Evolutionary conservation across 2,888 invertebrate genomes (phyloP), one percentile per base, ranked within the genome.

Genomic region (Xanthostigma xanthostigma): DNA sequence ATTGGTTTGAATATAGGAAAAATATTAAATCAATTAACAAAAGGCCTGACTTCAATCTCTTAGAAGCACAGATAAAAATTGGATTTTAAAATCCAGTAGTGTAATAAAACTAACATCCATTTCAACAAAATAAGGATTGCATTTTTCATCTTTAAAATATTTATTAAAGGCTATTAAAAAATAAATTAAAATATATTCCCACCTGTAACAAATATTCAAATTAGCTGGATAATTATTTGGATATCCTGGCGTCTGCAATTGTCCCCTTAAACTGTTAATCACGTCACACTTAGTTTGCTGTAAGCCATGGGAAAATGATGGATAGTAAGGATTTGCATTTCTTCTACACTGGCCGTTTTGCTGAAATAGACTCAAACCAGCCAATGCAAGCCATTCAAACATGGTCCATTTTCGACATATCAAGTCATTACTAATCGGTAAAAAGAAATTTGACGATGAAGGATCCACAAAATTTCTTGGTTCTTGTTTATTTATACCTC

Each of bases 121-220:
- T 27, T 6, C 6, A 27, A 27, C 6, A 6, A 27, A 17, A 17
- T 17, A 17, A 27, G 27, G 27, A 27, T 5, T 27, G 6, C 6
- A 27, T 27, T 27, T 27, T 27, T 27, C 27, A 27, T 3, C 4
- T 17, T 17, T 27, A 42, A 42, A 42, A 42, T 42, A 27, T 12
- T 10, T 42, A 8, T 9, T 33, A 27, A 14, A 14, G n/a, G 13
- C 12, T n/a, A 6, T 5, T 38, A 38, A 12, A 4, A n/a, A 38
- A 12, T 12, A 38, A 38, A 9, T 33, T 27, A 17, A 43, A 9
- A 10, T 17, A 10, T 43, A 33, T 1, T 9, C 53, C 57, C 58
- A 71, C 72, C 71, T 65, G 57, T 69, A 72, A 53, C 72, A 73
- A 44, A 62, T 55, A 49, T 66, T 62, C 40, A 65, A 49, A 55